Evolutionary conservation across 2,113 vertebrate species (phyloP).

Genomic region (Rhombomys opimus): DNA sequence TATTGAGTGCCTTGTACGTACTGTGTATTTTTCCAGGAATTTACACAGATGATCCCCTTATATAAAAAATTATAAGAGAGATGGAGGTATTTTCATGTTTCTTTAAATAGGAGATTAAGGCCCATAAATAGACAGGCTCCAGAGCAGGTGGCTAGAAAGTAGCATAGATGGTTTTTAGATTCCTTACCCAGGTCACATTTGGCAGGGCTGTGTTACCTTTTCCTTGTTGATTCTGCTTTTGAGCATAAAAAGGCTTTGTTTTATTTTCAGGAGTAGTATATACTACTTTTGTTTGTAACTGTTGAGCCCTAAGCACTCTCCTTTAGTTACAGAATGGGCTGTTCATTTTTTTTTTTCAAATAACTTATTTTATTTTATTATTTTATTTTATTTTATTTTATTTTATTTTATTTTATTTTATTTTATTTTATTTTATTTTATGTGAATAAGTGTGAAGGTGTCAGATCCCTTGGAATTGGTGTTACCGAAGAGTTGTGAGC

Average conservation of each 20-base stretch:
- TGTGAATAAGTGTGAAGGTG: too few relatives aligned
- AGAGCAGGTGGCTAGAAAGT: background rate
- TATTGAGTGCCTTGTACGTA: slow-evolving; percentile 10
- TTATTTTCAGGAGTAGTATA: background rate
- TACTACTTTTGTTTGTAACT: background rate
- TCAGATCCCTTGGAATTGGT: too few relatives aligned
- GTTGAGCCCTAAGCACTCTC: background rate
- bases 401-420: too few relatives aligned
- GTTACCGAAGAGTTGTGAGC: too few relatives aligned
- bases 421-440: too few relatives aligned
- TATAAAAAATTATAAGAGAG: background rate
- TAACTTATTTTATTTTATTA: too few relatives aligned
- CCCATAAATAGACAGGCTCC: background rate
- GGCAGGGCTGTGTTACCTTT: background rate
- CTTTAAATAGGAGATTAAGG: slow-evolving; percentile 15
- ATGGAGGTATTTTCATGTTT: background rate
- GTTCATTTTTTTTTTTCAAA: background rate
- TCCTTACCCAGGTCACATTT: background rate
- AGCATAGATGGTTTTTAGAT: background rate
- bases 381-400: too few relatives aligned
- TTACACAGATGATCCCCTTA: slow-evolving; percentile 14
- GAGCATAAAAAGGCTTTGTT: background rate
- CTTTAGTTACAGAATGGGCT: background rate
- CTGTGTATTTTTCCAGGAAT: background rate
- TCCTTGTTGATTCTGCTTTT: background rate